phyloP scores from a whole-genome alignment of 2,888 invertebrate genomes.

The Criorhina ranunculi region DNA sequence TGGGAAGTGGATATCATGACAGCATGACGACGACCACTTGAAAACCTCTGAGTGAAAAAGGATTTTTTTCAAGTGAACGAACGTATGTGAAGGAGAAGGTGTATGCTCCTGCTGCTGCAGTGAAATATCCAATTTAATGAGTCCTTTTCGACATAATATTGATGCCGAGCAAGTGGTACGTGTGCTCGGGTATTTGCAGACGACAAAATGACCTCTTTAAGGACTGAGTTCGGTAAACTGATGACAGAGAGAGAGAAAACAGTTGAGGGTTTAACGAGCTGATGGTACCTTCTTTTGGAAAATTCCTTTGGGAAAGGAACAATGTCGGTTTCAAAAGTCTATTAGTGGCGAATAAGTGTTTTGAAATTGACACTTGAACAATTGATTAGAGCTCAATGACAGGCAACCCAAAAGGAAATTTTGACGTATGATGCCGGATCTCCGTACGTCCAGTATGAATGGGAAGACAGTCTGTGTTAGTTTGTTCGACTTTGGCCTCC shows the following conservation, averaged over 20 bases:
- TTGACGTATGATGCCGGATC: no score
- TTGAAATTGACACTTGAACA: neutral
- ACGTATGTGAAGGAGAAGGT: slow-evolving; percentile 25
- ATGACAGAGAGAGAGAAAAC: neutral
- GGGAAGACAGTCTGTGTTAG: no score
- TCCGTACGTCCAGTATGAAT: no score
- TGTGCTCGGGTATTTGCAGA: slow-evolving; percentile 15
- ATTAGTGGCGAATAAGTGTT: neutral
- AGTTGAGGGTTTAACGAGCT: slow-evolving; percentile 1
- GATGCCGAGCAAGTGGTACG: slow-evolving; percentile 59
- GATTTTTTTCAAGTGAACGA: slow-evolving; percentile 70
- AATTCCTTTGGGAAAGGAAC: neutral
- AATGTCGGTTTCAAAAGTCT: neutral
- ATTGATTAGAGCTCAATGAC: neutral
- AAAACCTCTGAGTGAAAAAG: slow-evolving; percentile 56
- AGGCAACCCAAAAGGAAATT: no score
- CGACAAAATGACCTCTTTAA: slow-evolving; percentile 24
- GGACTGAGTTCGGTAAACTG: neutral
- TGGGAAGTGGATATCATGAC: slow-evolving; percentile 64
- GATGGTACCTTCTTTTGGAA: neutral
- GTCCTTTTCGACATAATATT: slow-evolving; percentile 68
- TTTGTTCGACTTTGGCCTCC: no score
- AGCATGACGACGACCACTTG: slow-evolving; percentile 60
- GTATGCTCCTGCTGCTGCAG: slow-evolving; percentile 17
- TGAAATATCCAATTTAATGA: slow-evolving; percentile 70